Conservation (phyloP, 35 echinoderm and acorn worm genomes). For the Amphiura filiformis region DNA sequence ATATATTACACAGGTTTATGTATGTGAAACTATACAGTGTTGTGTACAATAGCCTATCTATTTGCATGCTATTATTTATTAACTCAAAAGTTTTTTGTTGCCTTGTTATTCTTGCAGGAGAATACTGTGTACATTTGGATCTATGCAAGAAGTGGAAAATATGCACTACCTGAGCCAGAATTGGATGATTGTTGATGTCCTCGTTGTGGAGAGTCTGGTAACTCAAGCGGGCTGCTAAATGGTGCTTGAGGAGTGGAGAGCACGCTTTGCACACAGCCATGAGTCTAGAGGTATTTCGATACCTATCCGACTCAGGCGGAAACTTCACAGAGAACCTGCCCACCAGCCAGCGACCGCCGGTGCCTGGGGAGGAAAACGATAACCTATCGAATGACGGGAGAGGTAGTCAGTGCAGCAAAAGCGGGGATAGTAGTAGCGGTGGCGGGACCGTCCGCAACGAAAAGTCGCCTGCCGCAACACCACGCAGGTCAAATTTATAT, state of each 20-base stretch:
- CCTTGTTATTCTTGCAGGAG: neutral
- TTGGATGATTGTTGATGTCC: neutral
- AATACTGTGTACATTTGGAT: neutral
- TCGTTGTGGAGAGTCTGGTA: neutral
- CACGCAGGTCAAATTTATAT: slow-evolving; percentile 47
- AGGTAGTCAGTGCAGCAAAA: neutral
- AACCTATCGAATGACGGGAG: slow-evolving; percentile 21
- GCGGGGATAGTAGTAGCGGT: slow-evolving; percentile 9
- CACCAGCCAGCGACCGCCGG: slow-evolving; percentile 75
- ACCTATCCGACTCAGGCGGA: slow-evolving; percentile 59
- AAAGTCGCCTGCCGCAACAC: slow-evolving; percentile 45
- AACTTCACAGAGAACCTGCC: slow-evolving; percentile 64
- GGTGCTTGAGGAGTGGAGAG: neutral
- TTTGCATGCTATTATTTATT: neutral
- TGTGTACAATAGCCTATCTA: neutral
- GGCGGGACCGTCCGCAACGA: slow-evolving; percentile 19
- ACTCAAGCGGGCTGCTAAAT: neutral
- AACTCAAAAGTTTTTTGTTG: neutral
- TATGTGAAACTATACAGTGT: neutral
- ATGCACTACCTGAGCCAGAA: too few species aligned
- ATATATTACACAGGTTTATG: neutral
- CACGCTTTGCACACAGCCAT: slow-evolving; percentile 43
- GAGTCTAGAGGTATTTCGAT: slow-evolving; percentile 76
- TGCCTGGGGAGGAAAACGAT: slow-evolving; percentile 82
- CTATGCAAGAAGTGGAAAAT: neutral